A percentile compares a stretch with the other conserved stretches of the same genome.
Evolutionary conservation across 1,140 invertebrate species (phyloP).

Genomic region (Drosophila nebulosa): DNA sequence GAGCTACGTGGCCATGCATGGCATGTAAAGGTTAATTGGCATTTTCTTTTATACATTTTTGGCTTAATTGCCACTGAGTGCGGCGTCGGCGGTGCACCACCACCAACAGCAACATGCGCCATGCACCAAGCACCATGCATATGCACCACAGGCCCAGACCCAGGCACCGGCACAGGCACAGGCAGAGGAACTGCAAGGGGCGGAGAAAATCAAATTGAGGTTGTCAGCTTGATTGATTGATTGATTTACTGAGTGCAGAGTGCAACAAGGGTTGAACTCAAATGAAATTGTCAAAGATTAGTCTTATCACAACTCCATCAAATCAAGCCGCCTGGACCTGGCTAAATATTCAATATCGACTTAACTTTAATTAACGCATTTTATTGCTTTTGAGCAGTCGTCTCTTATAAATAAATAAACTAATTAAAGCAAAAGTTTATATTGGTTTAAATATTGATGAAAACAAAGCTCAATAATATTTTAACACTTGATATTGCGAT

Average conservation of each 20-base stretch:
- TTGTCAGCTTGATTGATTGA: slow-evolving; percentile 48
- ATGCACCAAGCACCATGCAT: slow-evolving; percentile 13
- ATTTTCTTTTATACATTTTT: slow-evolving; percentile 62
- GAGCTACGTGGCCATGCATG: slow-evolving; percentile 69
- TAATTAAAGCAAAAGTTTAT: too few relatives aligned
- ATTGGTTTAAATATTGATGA: too few relatives aligned
- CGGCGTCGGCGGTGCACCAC: not conserved
- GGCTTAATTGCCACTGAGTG: slow-evolving; percentile 72
- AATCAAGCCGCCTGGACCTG: too few relatives aligned
- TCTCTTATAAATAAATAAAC: too few relatives aligned
- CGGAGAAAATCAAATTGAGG: slow-evolving; percentile 7
- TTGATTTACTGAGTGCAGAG: slow-evolving; percentile 59
- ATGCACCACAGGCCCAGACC: too few relatives aligned
- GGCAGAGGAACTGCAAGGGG: not conserved
- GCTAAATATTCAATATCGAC: too few relatives aligned
- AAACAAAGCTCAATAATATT: too few relatives aligned
- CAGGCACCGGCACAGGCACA: too few relatives aligned
- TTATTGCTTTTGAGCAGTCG: too few relatives aligned
- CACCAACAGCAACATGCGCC: slow-evolving; percentile 1
- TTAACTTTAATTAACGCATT: too few relatives aligned
- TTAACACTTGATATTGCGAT: too few relatives aligned
- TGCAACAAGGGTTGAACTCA: not conserved
- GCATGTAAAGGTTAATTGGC: slow-evolving; percentile 78
- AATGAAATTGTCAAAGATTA: not conserved
- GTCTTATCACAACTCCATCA: not conserved